phyloP scores from a whole-genome alignment of 1,140 invertebrate genomes.

The honey bee (Apis mellifera) region Amel_HAv3.1 CM009931.2:3065501-3066000 shows the following conservation, averaged over 20 bases:
- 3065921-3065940: not conserved
- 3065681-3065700: too few species aligned
- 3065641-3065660: not conserved
- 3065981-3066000: not conserved
- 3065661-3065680: too few species aligned
- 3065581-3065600: slow-evolving; percentile 48
- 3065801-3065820: not conserved
- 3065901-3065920: not conserved
- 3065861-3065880: not conserved
- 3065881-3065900: not conserved
- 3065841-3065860: not conserved
- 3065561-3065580: slow-evolving; percentile 40
- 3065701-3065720: not conserved
- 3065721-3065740: too few species aligned
- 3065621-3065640: not conserved
- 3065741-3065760: not conserved
- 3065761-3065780: not conserved
- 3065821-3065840: not conserved
- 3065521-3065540: not conserved
- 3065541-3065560: slow-evolving; percentile 43
- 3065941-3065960: not conserved
- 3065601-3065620: slow-evolving; percentile 48
- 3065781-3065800: not conserved
- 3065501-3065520: not conserved
- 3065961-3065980: not conserved